Base-by-base conservation (phyloP, 2,113 vertebrate species). In the Polyodon spathula region DNA sequence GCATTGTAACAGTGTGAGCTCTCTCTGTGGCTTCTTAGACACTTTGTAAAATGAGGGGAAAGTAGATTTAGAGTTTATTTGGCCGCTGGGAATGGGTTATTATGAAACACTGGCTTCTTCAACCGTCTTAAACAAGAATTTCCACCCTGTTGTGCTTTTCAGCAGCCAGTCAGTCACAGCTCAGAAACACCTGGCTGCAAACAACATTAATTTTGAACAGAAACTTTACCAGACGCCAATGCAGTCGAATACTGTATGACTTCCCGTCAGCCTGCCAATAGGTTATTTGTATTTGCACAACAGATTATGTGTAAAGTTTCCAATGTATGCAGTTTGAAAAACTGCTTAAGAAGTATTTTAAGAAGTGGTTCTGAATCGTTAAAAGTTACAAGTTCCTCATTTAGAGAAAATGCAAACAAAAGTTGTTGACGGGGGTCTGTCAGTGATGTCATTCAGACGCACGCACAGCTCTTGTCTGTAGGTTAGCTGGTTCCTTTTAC, bases 131-230 rank as follows among this genome's bases (percentile, higher is more conserved):
- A 38, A 57, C 56, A 41, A 64, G 57, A 50, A 37, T 54, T 39
- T 59, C 40, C 37, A 50, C 16, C 44, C 39, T 40, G 54, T 58
- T 37, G 15, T 39, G 8, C 5, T 38, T 37, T 17, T 54, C 60
- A 41, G 39, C 37, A 11, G 38, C 12, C 7, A 48, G 39, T 56
- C 56, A 41, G 3, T 40, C 8, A 41, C 63, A 65, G 37, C 40
- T 65, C 63, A 41, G 40, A 40, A 56, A 65, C 53, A 56, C 59
- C n/a, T 9, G 14, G 38, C 53, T 57, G 40, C 12, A 63, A 63
- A 50, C 2, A 38, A 27, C 15, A 46, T 6, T 39, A 6, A 10
- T 50, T 48, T 60, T 60, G 48, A 51, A 59, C 37, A 42, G 17
- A 17, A n/a, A 8, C 48, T 4, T 50, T 50, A n/a, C 15, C 48